Base-by-base conservation (phyloP, 2,888 invertebrate genomes). In the Drosophila demipolita region DNA sequence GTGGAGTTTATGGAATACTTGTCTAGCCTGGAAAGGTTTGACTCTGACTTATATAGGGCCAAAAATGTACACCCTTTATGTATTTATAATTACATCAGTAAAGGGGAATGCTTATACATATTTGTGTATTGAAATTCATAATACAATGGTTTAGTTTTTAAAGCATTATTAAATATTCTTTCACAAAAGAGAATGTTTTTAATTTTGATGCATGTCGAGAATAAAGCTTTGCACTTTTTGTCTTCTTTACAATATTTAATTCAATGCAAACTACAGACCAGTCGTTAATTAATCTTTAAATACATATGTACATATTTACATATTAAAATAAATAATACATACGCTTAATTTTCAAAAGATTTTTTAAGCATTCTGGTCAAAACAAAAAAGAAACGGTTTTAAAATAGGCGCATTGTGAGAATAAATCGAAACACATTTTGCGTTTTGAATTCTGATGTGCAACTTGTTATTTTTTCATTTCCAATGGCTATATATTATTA, bases 181-280 rank as follows among this genome's bases (percentile, higher is more conserved):
- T 29, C 29, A 17, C 23, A 38, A 1, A 54, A 45, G 23, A 29
- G 12, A 29, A 55, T 20, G 20, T 32, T 6, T 12, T 42, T 33
- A 58, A 33, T 57, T 33, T 4, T 11, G 29, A n/a, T n/a, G 17
- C 26, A 5, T 38, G 42, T 20, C 29, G 36, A 58, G 62, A 60
- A 78, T 69, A 74, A 77, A 69, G 57, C 48, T 62, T 55, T 69
- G 57, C 55, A 62, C 50, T 63, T 57, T 69, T 59, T 72, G 67
- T 12, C 36, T 5, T 15, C 15, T 36, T 6, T 7, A 15, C 36
- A 7, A 36, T 36, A 36, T 15, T 29, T 29, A 50, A 17, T 15
- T 6, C 2, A 35, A 35, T 35, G 0, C 15, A 35, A 15, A 35
- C 12, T 35, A 6, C 15, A 35, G 12, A 15, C 15, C 2, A 35